Evolutionary conservation across 2,113 vertebrate species (phyloP), one percentile per base, ranked within the genome.

Genomic region (Neotragus pygmaeus): DNA sequence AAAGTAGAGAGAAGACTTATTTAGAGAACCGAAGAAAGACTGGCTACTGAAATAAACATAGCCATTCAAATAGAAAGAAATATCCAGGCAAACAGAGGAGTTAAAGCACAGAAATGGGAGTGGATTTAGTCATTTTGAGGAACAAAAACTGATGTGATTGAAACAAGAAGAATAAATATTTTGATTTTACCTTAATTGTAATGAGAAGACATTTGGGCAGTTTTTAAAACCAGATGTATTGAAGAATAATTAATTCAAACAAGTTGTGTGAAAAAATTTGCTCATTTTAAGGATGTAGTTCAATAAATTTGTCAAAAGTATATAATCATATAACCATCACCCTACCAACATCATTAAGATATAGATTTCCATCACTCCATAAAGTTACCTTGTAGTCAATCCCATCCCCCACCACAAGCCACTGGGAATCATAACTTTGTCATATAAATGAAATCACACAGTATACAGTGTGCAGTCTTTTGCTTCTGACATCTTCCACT

Each of bases 171-270:
- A 12, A 28, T 47, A 30, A 70, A 6, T 45, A 88, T 85, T 97
- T 82, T 90, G 49, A 88, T 85, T 97, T 82, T 90, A 55, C 77
- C 55, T 43, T 87, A 95, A 83, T 43, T 94, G 10, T 25, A 89
- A 73, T 75, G 23, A 87, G 9, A 97, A 57, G 25, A 83, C 21
- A 90, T 17, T 70, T 90, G 19, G 57, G 28, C 25, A 66, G 21
- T 25, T 57, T 90, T 90, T 75, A 51, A 80, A 92, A 93, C 60
- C 51, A 51, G 23, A 27, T 9, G 82, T 87, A 80, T 57, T 85
- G 11, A 78, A 96, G 60, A 96, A 91, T 84, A 88, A 62, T 84
- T 92, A 75, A 27, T 28, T 14, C 19, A 91, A 36, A 58, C 51
- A 7, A 84, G 49, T 64, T 84, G 47, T 36, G 11, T 7, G 51